These are phyloP conservation scores for Rhadina sibilatrix DNA, from an alignment of 2,113 vertebrate species.

Conservation along the genomic window DNA sequence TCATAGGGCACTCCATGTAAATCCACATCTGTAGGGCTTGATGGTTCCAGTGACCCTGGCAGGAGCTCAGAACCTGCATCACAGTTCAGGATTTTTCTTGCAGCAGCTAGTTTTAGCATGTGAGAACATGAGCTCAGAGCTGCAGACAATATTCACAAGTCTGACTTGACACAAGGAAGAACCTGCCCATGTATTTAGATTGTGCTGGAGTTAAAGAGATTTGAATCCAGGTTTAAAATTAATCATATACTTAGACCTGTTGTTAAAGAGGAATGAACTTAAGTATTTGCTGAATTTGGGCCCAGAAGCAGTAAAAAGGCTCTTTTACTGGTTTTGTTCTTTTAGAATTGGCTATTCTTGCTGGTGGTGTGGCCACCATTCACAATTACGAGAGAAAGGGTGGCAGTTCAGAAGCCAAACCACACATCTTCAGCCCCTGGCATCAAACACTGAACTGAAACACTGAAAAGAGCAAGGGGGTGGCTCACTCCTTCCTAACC, in stretches of 20 bases:
- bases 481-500: not conserved
- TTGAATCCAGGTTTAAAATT: not conserved
- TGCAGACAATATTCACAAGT: not conserved
- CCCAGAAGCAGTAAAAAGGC: not conserved
- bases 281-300: not conserved
- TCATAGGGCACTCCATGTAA: not conserved
- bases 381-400: not conserved
- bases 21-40: not conserved
- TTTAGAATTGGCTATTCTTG: not conserved
- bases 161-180: not conserved
- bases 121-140: not conserved
- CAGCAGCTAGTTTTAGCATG: not conserved
- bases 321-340: not conserved
- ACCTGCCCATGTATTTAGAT: not conserved
- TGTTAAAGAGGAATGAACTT: not conserved
- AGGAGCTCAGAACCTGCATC: not conserved
- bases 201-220: not conserved
- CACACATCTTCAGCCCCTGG: not conserved
- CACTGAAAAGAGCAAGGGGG: not conserved
- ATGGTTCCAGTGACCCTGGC: not conserved
- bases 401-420: not conserved
- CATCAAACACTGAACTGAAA: constrained; percentile 6
- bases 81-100: not conserved
- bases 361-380: not conserved
- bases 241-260: not conserved